These are phyloP conservation scores for Lethenteron camtschaticum DNA, from an alignment of 2,113 vertebrate genomes.

Conservation along the genomic window DNA sequence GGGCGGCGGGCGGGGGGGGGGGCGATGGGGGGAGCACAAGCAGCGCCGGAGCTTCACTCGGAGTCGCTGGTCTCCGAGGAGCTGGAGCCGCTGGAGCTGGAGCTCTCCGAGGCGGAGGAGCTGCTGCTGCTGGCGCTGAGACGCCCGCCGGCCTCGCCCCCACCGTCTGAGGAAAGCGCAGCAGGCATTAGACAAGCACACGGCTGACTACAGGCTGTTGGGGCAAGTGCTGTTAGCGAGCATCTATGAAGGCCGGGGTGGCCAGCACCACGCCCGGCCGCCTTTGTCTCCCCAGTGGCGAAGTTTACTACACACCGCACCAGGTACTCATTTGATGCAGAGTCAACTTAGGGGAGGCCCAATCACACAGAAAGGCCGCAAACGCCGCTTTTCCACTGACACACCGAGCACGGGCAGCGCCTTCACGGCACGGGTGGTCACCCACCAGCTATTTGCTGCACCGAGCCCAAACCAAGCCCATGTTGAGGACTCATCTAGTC, in stretches of 20 bases:
- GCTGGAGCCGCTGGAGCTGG: slow-evolving; percentile 41
- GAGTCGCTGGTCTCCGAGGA: slow-evolving; percentile 79
- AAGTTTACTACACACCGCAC: neutral
- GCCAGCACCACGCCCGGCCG: no score
- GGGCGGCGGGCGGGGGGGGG: neutral
- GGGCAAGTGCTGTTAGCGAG: no score
- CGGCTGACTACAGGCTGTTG: neutral
- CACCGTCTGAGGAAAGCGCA: slow-evolving; percentile 33
- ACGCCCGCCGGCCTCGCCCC: slow-evolving; percentile 38
- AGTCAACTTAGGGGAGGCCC: no score
- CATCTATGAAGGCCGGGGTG: neutral
- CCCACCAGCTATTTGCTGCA: no score
- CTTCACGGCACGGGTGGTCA: no score
- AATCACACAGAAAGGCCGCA: no score
- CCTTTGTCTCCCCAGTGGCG: neutral
- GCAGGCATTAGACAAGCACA: slow-evolving; percentile 21
- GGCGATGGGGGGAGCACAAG: slow-evolving; percentile 16
- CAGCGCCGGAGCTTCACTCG: slow-evolving; percentile 25
- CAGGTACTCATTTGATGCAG: neutral
- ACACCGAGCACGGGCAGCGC: no score
- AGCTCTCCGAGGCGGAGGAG: slow-evolving; percentile 36
- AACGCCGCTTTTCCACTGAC: no score
- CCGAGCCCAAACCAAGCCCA: no score
- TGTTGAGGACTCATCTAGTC: no score
- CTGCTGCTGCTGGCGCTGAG: slow-evolving; percentile 69